Conservation (phyloP, 2,888 invertebrate genomes). For the Parapristionchus giblindavisi region DNA sequence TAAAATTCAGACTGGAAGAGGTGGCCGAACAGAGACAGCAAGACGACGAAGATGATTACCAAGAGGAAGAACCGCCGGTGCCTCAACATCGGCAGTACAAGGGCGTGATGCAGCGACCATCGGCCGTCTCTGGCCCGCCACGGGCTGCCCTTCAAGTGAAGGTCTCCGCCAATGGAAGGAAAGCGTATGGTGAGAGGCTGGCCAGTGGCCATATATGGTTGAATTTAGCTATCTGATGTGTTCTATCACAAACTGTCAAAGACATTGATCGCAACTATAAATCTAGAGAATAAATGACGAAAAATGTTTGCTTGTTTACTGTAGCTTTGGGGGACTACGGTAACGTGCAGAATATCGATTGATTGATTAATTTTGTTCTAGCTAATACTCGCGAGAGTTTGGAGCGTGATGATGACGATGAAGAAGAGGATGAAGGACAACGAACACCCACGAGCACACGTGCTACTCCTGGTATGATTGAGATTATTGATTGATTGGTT, state of each 20-base stretch:
- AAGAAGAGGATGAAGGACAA: slow-evolving; percentile 36
- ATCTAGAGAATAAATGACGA: not conserved
- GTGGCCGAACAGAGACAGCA: slow-evolving; percentile 26
- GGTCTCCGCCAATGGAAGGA: slow-evolving; percentile 11
- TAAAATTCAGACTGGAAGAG: slow-evolving; percentile 14
- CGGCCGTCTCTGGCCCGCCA: too few relatives aligned
- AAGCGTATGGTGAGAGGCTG: slow-evolving; percentile 16
- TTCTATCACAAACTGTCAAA: too few relatives aligned
- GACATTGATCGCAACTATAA: too few relatives aligned
- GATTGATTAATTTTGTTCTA: not conserved
- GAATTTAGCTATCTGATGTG: too few relatives aligned
- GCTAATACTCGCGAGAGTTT: not conserved
- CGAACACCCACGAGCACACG: slow-evolving; percentile 30
- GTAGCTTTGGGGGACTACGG: not conserved
- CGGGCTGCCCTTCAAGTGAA: too few relatives aligned
- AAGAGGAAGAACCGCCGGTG: not conserved
- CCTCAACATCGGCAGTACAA: too few relatives aligned
- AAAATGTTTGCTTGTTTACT: not conserved
- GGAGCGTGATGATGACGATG: slow-evolving; percentile 7
- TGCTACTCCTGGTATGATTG: too few relatives aligned
- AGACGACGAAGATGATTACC: slow-evolving; percentile 21
- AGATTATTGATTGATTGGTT: too few relatives aligned
- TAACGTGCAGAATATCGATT: not conserved
- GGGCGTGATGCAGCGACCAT: too few relatives aligned
- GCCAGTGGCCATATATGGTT: too few relatives aligned